Evolutionary conservation across 2,888 invertebrate species (phyloP).

Genomic region (Syritta pipiens): DNA sequence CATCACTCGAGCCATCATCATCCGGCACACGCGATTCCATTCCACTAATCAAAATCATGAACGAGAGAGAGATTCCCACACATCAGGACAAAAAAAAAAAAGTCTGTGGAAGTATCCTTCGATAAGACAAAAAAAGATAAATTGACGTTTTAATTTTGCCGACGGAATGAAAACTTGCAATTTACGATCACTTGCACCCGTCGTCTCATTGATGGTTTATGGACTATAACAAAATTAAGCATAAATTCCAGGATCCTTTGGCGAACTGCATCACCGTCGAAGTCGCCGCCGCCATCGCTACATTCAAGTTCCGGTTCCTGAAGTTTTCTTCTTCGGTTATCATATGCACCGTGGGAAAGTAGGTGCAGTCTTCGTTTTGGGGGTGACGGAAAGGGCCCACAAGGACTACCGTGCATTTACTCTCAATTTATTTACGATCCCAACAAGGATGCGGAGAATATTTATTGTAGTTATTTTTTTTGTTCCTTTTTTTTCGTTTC

Average conservation of each 20-base stretch:
- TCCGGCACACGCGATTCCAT: background rate
- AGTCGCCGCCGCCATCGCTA: no score
- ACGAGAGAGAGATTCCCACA: background rate
- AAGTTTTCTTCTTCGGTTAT: no score
- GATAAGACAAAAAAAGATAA: background rate
- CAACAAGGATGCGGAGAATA: conserved; percentile 37
- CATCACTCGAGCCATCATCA: background rate
- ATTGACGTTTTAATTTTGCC: conserved; percentile 36
- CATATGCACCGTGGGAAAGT: no score
- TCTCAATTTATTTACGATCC: conserved; percentile 42
- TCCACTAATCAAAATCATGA: conserved; percentile 1
- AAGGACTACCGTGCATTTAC: background rate
- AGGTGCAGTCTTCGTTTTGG: no score
- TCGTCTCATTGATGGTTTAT: conserved; percentile 67
- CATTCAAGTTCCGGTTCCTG: no score
- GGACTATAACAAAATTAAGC: conserved; percentile 55
- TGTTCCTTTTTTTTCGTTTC: no score
- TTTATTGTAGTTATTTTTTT: no score
- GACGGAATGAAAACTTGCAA: conserved; percentile 59
- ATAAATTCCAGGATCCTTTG: conserved; percentile 42
- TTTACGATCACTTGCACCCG: conserved; percentile 59
- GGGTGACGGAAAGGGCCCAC: no score
- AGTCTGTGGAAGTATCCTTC: background rate
- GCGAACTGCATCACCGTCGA: no score
- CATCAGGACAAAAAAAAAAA: no score